These are phyloP conservation scores for Atractosteus spatula DNA, from an alignment of 2,113 vertebrate genomes.

Conservation along the genomic window DNA sequence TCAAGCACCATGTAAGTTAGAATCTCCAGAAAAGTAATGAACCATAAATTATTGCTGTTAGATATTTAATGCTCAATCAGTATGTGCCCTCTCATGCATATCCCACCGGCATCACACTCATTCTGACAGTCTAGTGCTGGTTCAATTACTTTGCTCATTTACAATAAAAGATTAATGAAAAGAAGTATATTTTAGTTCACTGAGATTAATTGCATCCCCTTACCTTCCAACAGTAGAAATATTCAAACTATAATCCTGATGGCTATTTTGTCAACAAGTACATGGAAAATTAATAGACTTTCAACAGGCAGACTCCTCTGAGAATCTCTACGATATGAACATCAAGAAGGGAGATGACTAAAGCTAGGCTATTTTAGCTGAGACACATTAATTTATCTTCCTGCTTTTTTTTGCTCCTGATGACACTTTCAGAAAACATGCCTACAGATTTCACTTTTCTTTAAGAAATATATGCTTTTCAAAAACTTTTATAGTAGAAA, in stretches of 20 bases:
- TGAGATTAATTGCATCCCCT: constrained; percentile 86
- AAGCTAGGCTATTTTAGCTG: constrained; percentile 54
- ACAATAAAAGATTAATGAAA: constrained; percentile 92
- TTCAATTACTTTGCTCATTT: constrained; percentile 82
- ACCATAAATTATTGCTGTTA: constrained; percentile 80
- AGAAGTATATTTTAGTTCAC: constrained; percentile 86
- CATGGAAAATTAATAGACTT: constrained; percentile 88
- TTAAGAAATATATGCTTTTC: constrained; percentile 6
- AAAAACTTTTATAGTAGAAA: constrained; percentile 1
- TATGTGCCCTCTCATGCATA: constrained; percentile 75
- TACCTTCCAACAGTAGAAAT: constrained; percentile 74
- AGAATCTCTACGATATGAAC: constrained; percentile 59
- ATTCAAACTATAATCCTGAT: constrained; percentile 83
- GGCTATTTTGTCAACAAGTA: constrained; percentile 83
- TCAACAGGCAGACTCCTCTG: constrained; percentile 70
- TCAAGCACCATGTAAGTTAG: constrained; percentile 68
- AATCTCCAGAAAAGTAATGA: constrained; percentile 79
- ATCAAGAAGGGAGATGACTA: constrained; percentile 61
- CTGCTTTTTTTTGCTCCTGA: constrained; percentile 43
- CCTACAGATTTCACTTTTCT: background rate
- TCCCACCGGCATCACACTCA: constrained; percentile 75
- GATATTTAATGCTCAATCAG: constrained; percentile 87
- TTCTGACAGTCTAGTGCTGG: constrained; percentile 74
- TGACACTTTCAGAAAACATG: constrained; percentile 49
- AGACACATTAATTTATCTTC: constrained; percentile 67